Conservation (phyloP, 2,797 vertebrate genomes). For the Microhierax caerulescens region DNA sequence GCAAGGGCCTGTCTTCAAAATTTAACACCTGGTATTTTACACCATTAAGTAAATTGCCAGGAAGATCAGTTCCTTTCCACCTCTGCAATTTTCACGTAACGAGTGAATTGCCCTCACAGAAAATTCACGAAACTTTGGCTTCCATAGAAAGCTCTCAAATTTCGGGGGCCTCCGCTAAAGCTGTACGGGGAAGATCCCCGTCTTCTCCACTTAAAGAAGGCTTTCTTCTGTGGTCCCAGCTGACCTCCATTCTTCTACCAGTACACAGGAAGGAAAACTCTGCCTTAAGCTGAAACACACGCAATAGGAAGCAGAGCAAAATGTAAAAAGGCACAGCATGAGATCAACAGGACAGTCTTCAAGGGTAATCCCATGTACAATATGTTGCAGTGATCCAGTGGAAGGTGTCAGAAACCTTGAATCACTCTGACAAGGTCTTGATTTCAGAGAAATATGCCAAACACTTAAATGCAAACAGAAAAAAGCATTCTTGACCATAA, state of each 20-base stretch:
- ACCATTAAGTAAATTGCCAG: slow-evolving; percentile 26
- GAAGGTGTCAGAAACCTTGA: not conserved
- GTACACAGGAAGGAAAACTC: not conserved
- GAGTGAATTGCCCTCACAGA: not conserved
- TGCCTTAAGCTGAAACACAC: not conserved
- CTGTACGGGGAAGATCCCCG: not conserved
- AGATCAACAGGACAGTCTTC: not conserved
- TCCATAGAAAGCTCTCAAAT: not conserved
- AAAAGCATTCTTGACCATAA: not conserved
- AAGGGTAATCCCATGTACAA: not conserved
- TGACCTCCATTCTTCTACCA: not conserved
- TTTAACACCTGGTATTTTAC: slow-evolving; percentile 52
- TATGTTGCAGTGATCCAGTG: not conserved
- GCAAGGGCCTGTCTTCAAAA: slow-evolving; percentile 9
- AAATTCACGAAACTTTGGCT: slow-evolving; percentile 4
- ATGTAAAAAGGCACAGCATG: not conserved
- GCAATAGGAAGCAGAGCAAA: not conserved
- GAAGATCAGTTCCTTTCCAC: not conserved
- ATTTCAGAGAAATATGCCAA: slow-evolving; percentile 7
- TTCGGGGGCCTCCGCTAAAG: not conserved
- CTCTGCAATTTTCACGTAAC: not conserved
- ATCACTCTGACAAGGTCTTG: not conserved
- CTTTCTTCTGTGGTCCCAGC: not conserved
- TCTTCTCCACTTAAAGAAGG: not conserved
- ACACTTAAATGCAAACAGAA: not conserved